Evolutionary conservation across 2,113 vertebrate genomes (phyloP), one percentile per base, ranked within the genome.

Genomic region (Eonycteris spelaea): DNA sequence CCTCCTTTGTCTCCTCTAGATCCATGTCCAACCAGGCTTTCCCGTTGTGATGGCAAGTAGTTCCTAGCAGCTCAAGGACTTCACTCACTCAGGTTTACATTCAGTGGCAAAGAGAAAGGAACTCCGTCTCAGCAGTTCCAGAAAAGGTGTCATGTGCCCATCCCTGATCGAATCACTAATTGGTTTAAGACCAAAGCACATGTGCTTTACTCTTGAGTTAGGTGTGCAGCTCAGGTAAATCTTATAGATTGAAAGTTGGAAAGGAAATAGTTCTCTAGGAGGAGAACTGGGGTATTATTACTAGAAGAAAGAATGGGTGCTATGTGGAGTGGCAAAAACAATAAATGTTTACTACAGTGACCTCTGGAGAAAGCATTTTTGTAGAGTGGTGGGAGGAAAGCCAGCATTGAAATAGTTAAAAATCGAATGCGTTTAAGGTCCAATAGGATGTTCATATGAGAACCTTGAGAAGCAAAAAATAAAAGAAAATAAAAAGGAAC

Each of bases 51-150:
- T 51, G 35, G 12, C 15, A 38, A 43, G 33, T 33, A 48, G 55
- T 7, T 68, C 26, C 33, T 12, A 28, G 78, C 8, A 83, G 19
- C 53, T 33, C 0, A 0, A 73, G n/a, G 26, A 2, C 30, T 73
- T 55, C 21, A 13, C 35, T 85, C 5, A 38, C 12, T 93, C n/a
- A 5, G 19, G 15, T 86, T 91, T 68, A 57, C 92, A 55, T 83
- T 21, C 35, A 92, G 65, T 28, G 74, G 55, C 12, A 38, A 59
- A 92, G 61, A 48, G 63, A 86, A 71, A n/a, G 38, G 14, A 21
- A 40, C 19, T 55, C 1, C 4, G 51, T 33, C 21, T 85, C 84
- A 59, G 73, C 67, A n/a, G 35, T 40, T 38, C 67, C 71, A n/a
- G 63, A 53, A 53, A 73, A 68, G 63, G 3, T 59, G 24, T 78